Percentiles rank a stretch among this genome's conserved stretches.
phyloP scores from a whole-genome alignment of 2,888 invertebrate genomes.

The Andrena praecox region DNA sequence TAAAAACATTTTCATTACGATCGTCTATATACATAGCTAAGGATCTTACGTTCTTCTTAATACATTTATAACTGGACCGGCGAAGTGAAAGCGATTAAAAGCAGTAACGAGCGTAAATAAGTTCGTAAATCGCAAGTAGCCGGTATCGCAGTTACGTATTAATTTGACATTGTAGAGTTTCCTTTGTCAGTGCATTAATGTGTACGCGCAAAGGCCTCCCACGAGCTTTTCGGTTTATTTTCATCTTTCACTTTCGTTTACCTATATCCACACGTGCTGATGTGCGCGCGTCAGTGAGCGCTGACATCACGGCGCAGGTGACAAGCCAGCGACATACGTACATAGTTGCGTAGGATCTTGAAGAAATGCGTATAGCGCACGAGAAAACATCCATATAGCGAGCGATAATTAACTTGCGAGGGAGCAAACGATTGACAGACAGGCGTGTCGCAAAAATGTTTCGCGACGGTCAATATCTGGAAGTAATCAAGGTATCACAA shows the following conservation, averaged over 20 bases:
- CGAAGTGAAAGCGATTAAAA: neutral
- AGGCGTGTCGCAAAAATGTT: conserved; percentile 71
- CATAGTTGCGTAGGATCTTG: conserved; percentile 8
- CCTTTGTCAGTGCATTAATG: neutral
- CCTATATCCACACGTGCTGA: conserved; percentile 1
- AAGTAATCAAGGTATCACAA: conserved; percentile 77
- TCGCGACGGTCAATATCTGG: conserved; percentile 78
- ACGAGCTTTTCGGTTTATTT: conserved; percentile 8
- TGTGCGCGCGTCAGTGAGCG: conserved; percentile 21
- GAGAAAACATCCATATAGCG: neutral
- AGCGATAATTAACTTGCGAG: neutral
- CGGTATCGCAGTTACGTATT: neutral
- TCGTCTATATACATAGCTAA: neutral
- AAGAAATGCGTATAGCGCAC: conserved; percentile 9
- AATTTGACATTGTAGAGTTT: neutral
- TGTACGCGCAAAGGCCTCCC: neutral
- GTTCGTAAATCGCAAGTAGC: neutral
- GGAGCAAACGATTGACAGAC: neutral
- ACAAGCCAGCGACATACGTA: conserved; percentile 3
- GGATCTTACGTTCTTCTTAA: neutral
- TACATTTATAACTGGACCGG: neutral
- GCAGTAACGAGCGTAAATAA: neutral
- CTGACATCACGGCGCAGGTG: conserved; percentile 38
- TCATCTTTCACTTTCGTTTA: conserved; percentile 40
- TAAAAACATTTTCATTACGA: neutral